Conservation (phyloP, 2,888 invertebrate species). For the Torymus auratus region DNA sequence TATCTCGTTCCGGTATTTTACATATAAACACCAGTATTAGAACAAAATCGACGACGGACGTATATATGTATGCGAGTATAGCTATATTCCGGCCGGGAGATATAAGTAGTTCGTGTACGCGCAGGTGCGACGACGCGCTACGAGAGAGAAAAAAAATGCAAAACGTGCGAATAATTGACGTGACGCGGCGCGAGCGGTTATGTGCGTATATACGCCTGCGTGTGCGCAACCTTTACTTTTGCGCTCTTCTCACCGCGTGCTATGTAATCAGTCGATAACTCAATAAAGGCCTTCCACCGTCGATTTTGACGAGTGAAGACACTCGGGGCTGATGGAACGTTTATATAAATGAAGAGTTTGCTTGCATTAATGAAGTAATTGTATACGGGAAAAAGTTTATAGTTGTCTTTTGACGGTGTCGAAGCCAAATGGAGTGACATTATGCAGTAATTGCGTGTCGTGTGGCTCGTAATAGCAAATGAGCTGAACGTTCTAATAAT, state of each 20-base stretch:
- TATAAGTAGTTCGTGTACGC: conserved; percentile 44
- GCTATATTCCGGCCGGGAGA: neutral
- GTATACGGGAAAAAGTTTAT: too few relatives aligned
- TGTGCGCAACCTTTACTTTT: conserved; percentile 23
- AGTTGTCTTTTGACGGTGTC: too few relatives aligned
- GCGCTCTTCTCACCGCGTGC: neutral
- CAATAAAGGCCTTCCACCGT: conserved; percentile 22
- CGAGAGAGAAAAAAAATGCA: conserved; percentile 2
- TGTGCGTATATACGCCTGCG: too few relatives aligned
- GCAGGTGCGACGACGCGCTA: conserved; percentile 45
- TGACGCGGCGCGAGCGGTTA: neutral
- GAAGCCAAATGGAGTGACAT: too few relatives aligned
- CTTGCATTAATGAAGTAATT: too few relatives aligned
- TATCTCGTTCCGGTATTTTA: conserved; percentile 59
- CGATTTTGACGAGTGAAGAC: neutral
- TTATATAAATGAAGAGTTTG: too few relatives aligned
- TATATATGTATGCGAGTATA: neutral
- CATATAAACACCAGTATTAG: conserved; percentile 57
- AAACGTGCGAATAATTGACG: conserved; percentile 39
- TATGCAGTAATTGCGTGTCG: too few relatives aligned
- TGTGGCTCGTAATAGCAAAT: too few relatives aligned
- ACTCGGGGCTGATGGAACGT: neutral
- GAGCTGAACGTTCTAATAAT: too few relatives aligned
- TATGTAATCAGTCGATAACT: conserved; percentile 50
- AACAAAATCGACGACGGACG: conserved; percentile 47